Conservation (phyloP, 2,113 vertebrate species). For the Mixornis gularis region DNA sequence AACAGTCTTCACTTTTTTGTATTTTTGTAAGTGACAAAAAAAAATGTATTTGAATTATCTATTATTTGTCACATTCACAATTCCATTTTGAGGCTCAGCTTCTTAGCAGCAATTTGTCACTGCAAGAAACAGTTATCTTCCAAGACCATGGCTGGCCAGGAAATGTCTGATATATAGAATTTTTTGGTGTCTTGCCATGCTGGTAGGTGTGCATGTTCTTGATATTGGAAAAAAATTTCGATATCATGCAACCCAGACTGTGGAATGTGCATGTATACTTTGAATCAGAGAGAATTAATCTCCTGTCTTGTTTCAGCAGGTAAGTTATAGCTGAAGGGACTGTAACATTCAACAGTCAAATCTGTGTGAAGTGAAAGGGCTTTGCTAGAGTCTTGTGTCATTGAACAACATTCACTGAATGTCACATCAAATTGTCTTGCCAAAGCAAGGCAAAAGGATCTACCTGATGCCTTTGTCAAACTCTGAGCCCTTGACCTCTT, state of each 20-base stretch:
- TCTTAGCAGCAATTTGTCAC: neutral
- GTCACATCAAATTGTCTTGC: neutral
- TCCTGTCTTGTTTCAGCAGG: neutral
- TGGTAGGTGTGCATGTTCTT: constrained; percentile 2
- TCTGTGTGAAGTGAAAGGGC: neutral
- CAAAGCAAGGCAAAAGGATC: neutral
- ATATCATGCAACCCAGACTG: neutral
- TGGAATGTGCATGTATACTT: neutral
- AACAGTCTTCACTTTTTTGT: neutral
- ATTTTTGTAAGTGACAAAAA: neutral
- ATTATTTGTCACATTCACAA: neutral
- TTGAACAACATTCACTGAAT: neutral
- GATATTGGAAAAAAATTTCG: neutral
- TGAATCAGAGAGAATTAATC: neutral
- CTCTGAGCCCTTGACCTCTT: neutral
- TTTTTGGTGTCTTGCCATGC: neutral
- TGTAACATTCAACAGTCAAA: neutral
- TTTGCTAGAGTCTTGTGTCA: neutral
- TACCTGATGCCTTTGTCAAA: neutral
- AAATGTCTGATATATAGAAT: neutral
- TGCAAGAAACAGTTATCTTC: neutral
- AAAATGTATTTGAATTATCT: neutral
- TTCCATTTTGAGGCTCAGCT: neutral
- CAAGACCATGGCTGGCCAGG: neutral
- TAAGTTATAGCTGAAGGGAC: constrained; percentile 10